Evolutionary conservation across 2,113 vertebrate species (phyloP), one percentile per base, ranked within the genome.

Genomic region (Peromyscus maniculatus): DNA sequence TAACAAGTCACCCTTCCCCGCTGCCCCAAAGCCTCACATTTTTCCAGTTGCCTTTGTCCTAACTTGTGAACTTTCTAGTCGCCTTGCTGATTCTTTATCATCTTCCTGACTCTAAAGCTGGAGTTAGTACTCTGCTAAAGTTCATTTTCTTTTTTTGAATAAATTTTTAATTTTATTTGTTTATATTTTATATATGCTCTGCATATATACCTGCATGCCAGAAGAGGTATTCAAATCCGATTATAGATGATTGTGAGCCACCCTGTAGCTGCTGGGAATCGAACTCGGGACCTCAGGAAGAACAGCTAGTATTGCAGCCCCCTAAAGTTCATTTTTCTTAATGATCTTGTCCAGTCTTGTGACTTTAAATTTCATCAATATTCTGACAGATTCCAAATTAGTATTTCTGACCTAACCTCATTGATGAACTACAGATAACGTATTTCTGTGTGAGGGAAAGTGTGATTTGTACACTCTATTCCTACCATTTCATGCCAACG

Each of bases 361-460:
- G 52, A 52, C 78, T 94, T 89, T 91, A 78, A 77, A 55, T 93
- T 90, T 24, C 55, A 36, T 71, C 11, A 11, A 3, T 64, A 16
- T 4, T 7, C 66, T 84, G 83, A 92, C 64, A 86, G 84, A 88
- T 93, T 92, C 26, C n/a, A 95, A 49, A 55, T 95, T 89, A 26
- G 24, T 66, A 9, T 59, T 91, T 49, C 21, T 90, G 7, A 46
- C 55, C 28, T 77, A 59, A 9, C 31, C 31, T 78, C 59, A 66
- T 26, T 86, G 49, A 66, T 12, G 36, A 79, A 46, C 59, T 83
- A 3, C 31, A 75, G 69, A 31, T 26, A 64, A 62, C 0, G n/a
- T 59, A 43, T 90, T 92, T 88, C n/a, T 22, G 1, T 78, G 28
- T 86, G 36, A 13, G 6, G 2, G 46, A 17, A 55, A 93, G 55